These are phyloP conservation scores for Abrostola triplasia DNA, from an alignment of 2,888 invertebrate species.

Conservation along the genomic window DNA sequence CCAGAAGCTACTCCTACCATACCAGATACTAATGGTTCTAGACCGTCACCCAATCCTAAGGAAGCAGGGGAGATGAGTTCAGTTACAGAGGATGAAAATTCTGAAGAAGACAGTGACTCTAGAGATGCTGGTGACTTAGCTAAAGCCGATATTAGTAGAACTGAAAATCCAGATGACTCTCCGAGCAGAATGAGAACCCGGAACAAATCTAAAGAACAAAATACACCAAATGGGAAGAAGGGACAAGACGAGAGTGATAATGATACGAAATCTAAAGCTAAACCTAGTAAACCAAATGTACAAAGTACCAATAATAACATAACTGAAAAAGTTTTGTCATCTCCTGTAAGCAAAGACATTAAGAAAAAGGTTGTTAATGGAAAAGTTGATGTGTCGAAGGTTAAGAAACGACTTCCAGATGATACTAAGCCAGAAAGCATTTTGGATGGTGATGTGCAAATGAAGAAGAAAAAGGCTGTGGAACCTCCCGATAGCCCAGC, in stretches of 20 bases:
- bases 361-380: slow-evolving; percentile 85
- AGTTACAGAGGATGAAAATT: slow-evolving; percentile 96
- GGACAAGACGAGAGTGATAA: slow-evolving; percentile 84
- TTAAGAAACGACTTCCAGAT: slow-evolving; percentile 88
- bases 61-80: slow-evolving; percentile 92
- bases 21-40: slow-evolving; percentile 85
- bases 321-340: slow-evolving; percentile 77
- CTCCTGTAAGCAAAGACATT: slow-evolving; percentile 78
- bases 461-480: slow-evolving; percentile 85
- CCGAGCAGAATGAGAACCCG: slow-evolving; percentile 97
- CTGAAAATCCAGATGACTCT: slow-evolving; percentile 93
- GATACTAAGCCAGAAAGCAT: slow-evolving; percentile 88
- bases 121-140: slow-evolving; percentile 93
- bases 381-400: slow-evolving; percentile 86
- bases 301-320: slow-evolving; percentile 82
- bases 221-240: slow-evolving; percentile 85
- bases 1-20: slow-evolving; percentile 88
- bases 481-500: slow-evolving; percentile 93
- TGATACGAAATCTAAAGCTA: slow-evolving; percentile 79
- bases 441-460: slow-evolving; percentile 89
- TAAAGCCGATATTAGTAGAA: slow-evolving; percentile 94
- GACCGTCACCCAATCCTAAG: slow-evolving; percentile 91
- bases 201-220: slow-evolving; percentile 94
- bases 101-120: slow-evolving; percentile 98
- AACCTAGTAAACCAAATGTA: slow-evolving; percentile 73